Evolutionary conservation across 2,113 vertebrate genomes (phyloP), one percentile per base, ranked within the genome.

Genomic region (Ammodytes marinus): DNA sequence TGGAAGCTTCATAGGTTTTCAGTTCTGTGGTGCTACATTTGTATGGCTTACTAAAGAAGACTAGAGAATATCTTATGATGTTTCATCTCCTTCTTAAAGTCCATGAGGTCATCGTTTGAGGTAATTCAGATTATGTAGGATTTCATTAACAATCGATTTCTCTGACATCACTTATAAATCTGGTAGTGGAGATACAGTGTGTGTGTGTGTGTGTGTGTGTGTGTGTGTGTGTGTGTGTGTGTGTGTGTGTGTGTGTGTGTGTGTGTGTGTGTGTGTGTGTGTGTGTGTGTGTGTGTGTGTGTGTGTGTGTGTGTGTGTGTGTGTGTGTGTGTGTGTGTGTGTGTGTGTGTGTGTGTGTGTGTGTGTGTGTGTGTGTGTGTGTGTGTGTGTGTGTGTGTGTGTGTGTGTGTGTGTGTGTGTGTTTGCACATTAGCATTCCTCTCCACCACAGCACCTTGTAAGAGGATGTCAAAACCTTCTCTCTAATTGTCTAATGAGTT

Each of bases 381-480:
- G 17, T 42, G 66, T 19, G 64, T 67, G 45, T 12, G 60, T 11
- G 42, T 17, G 17, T 54, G 52, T 54, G 53, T 54, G 52, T 42
- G 52, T 6, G n/a, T 69, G 27, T 57, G 35, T 54, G 53, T 46
- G 63, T n/a, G 52, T 7, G 46, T 50, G 66, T 77, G 66, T 76
- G 45, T 73, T 63, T 4, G 15, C 45, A 49, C 47, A 78, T 63
- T 17, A 61, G 58, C 57, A 57, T 84, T 84, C 45, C 39, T 76
- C 59, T 61, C 59, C 9, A 46, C 64, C 46, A 15, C 67, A 60
- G 7, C 35, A 58, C 52, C 49, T 45, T 67, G 47, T 64, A 19
- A 72, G 42, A 52, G 13, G 54, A 79, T 84, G 69, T 63, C 46
- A 61, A 74, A 87, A 55, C 52, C 55, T 19, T 49, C 49, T 58